Percentiles rank a stretch among this genome's conserved stretches.
These are phyloP conservation scores for Chaetops frenatus DNA, from an alignment of 2,113 vertebrate genomes.

Conservation along the genomic window DNA sequence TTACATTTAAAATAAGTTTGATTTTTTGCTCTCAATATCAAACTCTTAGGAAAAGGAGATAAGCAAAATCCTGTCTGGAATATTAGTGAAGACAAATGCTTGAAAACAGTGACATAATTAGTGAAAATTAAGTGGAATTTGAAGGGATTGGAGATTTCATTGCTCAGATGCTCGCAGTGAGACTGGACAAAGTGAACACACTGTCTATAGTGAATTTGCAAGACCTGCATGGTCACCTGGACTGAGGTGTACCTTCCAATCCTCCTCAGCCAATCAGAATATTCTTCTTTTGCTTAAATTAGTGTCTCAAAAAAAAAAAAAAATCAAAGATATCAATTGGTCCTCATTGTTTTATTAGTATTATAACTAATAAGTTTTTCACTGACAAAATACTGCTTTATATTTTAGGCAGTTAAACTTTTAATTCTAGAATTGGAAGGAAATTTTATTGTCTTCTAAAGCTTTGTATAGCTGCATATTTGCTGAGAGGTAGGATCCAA, in stretches of 20 bases:
- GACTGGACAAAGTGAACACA: background rate
- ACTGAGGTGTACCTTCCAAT: background rate
- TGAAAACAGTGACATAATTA: background rate
- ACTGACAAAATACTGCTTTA: slow-evolving; percentile 32
- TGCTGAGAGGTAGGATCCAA: slow-evolving; percentile 46
- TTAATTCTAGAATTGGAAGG: slow-evolving; percentile 57
- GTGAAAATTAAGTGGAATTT: background rate
- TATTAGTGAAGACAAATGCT: background rate
- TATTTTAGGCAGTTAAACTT: slow-evolving; percentile 44
- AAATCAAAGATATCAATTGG: background rate
- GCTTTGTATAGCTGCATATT: slow-evolving; percentile 41
- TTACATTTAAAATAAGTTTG: background rate
- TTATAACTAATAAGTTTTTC: slow-evolving; percentile 47
- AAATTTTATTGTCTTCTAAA: slow-evolving; percentile 61
- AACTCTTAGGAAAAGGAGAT: background rate
- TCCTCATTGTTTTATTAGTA: slow-evolving; percentile 34
- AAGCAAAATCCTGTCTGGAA: background rate
- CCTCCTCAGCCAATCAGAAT: background rate
- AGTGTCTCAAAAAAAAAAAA: too few species aligned
- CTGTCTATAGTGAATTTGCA: background rate
- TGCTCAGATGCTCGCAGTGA: background rate
- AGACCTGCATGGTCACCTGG: background rate
- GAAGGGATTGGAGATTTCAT: too few species aligned
- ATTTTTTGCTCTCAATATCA: background rate
- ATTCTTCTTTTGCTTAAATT: background rate